Evolutionary conservation across 2,888 invertebrate genomes (phyloP).

Genomic region (Pasiphila rectangulata): DNA sequence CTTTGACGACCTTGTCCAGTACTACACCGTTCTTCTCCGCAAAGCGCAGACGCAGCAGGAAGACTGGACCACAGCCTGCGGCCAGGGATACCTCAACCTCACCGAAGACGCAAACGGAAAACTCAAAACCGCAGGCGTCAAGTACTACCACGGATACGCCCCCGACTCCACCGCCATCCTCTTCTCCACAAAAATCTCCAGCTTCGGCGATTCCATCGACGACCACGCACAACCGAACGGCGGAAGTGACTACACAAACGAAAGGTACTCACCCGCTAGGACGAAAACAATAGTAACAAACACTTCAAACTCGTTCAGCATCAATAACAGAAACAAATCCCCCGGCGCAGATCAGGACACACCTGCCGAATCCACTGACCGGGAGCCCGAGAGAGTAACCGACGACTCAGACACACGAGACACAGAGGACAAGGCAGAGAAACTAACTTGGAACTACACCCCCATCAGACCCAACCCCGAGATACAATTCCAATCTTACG

Average conservation of each 20-base stretch:
- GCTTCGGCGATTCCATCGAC: constrained; percentile 74
- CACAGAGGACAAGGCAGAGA: constrained; percentile 49
- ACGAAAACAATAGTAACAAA: constrained; percentile 69
- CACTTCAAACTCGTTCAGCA: constrained; percentile 65
- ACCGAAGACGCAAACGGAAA: constrained; percentile 62
- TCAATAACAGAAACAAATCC: constrained; percentile 68
- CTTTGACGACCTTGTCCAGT: constrained; percentile 64
- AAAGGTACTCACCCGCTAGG: constrained; percentile 70
- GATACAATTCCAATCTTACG: constrained; percentile 80
- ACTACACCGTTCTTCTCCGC: constrained; percentile 62
- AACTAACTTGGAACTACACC: constrained; percentile 72
- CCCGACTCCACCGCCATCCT: constrained; percentile 67
- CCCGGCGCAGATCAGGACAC: constrained; percentile 66
- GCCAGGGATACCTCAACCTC: constrained; percentile 70
- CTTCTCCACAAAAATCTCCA: constrained; percentile 78
- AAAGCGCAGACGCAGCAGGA: constrained; percentile 52
- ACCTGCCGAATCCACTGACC: constrained; percentile 63
- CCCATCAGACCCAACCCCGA: constrained; percentile 67
- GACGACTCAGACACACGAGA: constrained; percentile 33
- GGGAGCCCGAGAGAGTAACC: constrained; percentile 43
- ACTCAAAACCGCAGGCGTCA: constrained; percentile 64
- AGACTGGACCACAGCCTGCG: constrained; percentile 65
- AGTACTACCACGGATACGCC: constrained; percentile 61
- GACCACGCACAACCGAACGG: constrained; percentile 59
- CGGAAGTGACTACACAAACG: constrained; percentile 56